Percentiles rank a stretch among this genome's conserved stretches.
These are phyloP conservation scores for Apeira syringaria DNA, from an alignment of 2,888 invertebrate genomes.

Conservation along the genomic window DNA sequence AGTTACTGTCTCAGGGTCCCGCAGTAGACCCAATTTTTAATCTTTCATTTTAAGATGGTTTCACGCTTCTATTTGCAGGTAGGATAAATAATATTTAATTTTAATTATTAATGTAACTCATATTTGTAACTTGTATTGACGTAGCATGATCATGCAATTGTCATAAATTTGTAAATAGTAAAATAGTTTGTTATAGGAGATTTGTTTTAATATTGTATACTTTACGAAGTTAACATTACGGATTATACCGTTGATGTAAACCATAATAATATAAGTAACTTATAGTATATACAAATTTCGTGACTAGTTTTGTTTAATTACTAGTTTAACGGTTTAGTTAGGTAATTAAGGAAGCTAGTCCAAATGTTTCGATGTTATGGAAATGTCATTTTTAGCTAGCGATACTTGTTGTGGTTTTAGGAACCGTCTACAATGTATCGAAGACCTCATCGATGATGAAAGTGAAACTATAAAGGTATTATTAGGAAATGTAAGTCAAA, in stretches of 20 bases:
- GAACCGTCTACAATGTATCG: slow-evolving; percentile 29
- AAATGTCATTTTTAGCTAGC: slow-evolving; percentile 74
- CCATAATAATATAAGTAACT: slow-evolving; percentile 45
- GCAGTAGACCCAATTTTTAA: slow-evolving; percentile 10
- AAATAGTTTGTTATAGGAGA: slow-evolving; percentile 43
- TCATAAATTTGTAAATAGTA: slow-evolving; percentile 57
- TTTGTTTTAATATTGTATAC: slow-evolving; percentile 58
- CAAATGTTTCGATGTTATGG: slow-evolving; percentile 79
- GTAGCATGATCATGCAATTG: slow-evolving; percentile 33
- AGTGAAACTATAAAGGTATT: slow-evolving; percentile 41
- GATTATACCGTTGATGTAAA: slow-evolving; percentile 55
- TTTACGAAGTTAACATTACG: slow-evolving; percentile 51
- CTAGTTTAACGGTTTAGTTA: slow-evolving; percentile 70
- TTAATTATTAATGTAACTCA: slow-evolving; percentile 25
- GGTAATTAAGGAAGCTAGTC: slow-evolving; percentile 82
- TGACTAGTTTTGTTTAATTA: slow-evolving; percentile 80
- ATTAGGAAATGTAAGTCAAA: slow-evolving; percentile 33
- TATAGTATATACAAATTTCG: slow-evolving; percentile 56
- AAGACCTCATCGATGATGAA: slow-evolving; percentile 34
- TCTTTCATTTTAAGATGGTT: slow-evolving; percentile 12
- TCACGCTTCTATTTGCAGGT: slow-evolving; percentile 22
- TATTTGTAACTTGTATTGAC: slow-evolving; percentile 31
- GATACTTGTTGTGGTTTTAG: slow-evolving; percentile 48
- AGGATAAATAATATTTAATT: slow-evolving; percentile 15
- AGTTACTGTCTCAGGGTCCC: slow-evolving; percentile 23